Evolutionary conservation across 2,888 invertebrate genomes (phyloP).

Genomic region (Drosophila neutralis): DNA sequence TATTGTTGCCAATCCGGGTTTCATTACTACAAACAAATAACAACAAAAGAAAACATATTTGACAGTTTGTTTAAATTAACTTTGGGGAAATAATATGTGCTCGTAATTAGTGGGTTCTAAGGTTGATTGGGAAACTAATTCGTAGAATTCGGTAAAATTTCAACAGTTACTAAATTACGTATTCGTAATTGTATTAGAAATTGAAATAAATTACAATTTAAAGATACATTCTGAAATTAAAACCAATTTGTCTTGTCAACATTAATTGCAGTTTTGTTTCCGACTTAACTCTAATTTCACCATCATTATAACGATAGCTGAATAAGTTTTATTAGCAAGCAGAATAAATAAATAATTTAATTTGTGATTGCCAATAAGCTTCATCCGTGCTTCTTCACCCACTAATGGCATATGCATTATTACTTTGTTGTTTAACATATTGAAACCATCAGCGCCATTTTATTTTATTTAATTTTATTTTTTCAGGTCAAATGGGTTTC

Average conservation of each 20-base stretch:
- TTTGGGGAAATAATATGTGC: slow-evolving; percentile 15
- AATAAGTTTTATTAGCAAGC: neutral
- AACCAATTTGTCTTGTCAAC: neutral
- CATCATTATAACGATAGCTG: neutral
- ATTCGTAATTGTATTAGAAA: neutral
- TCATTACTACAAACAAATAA: slow-evolving; percentile 22
- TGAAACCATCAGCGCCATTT: slow-evolving; percentile 44
- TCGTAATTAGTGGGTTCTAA: neutral
- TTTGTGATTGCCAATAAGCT: neutral
- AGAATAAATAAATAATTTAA: neutral
- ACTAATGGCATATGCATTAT: neutral
- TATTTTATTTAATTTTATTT: neutral
- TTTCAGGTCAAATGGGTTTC: slow-evolving; percentile 25
- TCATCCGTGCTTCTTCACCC: neutral
- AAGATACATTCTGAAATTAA: neutral
- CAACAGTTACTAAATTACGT: neutral
- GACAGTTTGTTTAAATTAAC: slow-evolving; percentile 30
- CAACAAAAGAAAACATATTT: slow-evolving; percentile 13
- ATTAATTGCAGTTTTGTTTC: neutral
- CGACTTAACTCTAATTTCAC: neutral
- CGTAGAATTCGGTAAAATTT: neutral
- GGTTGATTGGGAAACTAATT: neutral
- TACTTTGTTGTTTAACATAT: slow-evolving; percentile 16
- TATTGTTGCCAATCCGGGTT: slow-evolving; percentile 66
- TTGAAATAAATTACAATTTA: neutral